Base-by-base conservation (phyloP, 2,888 invertebrate genomes). In the Automeris io region DNA sequence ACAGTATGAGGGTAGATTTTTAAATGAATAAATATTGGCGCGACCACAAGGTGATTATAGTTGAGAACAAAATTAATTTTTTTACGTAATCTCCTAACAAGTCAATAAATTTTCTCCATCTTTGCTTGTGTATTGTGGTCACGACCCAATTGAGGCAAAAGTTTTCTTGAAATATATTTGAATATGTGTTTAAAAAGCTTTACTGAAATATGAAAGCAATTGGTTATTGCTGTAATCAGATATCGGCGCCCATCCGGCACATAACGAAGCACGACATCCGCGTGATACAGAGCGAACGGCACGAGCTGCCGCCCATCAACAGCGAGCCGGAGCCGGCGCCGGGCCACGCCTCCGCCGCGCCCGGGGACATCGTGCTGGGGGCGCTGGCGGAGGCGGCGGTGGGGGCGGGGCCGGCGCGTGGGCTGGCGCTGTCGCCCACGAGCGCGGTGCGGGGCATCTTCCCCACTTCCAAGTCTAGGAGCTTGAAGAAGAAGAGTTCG, bases 401-500 rank as follows among this genome's bases (percentile, higher is more conserved):
- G 9, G 54, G 47, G 29, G 29, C 32, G 8, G 34, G 43, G n/a
- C 39, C 46, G 4, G 29, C 46, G 11, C 42, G 47, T 2, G 52
- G 50, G 5, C 40, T 39, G 2, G 58, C 69, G 21, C 49, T 63
- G 16, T 90, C 88, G 1, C 88, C 89, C 64, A 33, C 85, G 43
- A 80, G 87, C 32, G 82, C 86, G 18, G 87, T 87, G 1, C 65
- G 89, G n/a, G 88, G 87, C 12, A 87, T 90, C 47, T 89, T 90
- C 56, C 88, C 88, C 18, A 73, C 87, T 0, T 83, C 86, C 42
- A 91, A 91, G 61, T 88, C 88, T 0, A 74, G 90, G 44, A 89
- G 89, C n/a, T 70, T 89, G 25, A 92, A 92, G 61, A 93, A 93
- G 78, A 92, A 92, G 61, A 93, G 92, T 62, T 91, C 91, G 16